phyloP scores from a whole-genome alignment of 2,113 vertebrate genomes.

The Indicator maculatus region DNA sequence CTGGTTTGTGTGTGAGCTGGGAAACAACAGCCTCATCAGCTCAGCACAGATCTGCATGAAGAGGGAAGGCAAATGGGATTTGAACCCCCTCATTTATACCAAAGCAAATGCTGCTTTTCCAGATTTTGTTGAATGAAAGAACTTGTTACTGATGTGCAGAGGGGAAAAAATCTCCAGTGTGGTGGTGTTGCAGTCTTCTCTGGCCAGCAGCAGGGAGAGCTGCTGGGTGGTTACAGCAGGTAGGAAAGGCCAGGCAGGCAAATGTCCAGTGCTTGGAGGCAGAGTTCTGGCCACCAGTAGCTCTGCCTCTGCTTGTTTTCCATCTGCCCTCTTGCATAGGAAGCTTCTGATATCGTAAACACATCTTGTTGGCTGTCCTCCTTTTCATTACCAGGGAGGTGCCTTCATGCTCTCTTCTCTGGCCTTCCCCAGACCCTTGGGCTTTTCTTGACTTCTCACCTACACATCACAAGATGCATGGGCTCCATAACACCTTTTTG shows the following conservation, averaged over 20 bases:
- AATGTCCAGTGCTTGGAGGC: not conserved
- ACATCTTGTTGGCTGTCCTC: not conserved
- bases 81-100: slow-evolving; percentile 64
- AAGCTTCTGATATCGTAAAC: not conserved
- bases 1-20: slow-evolving; percentile 51
- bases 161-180: not conserved
- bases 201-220: not conserved
- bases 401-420: not conserved
- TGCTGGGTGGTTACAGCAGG: not conserved
- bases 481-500: accelerated
- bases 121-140: not conserved
- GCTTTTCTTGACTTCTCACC: not conserved
- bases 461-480: accelerated
- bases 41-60: slow-evolving; percentile 63
- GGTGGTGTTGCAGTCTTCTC: not conserved
- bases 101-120: slow-evolving; percentile 52
- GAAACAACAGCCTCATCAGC: slow-evolving; percentile 72
- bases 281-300: not conserved
- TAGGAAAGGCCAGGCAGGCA: not conserved
- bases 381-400: not conserved
- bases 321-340: not conserved
- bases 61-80: slow-evolving; percentile 70
- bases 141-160: slow-evolving; percentile 17
- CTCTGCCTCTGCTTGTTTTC: not conserved
- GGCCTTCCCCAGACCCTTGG: not conserved